Base-by-base conservation (phyloP, 2,888 invertebrate species). In the Pristionchus maxplancki region DNA sequence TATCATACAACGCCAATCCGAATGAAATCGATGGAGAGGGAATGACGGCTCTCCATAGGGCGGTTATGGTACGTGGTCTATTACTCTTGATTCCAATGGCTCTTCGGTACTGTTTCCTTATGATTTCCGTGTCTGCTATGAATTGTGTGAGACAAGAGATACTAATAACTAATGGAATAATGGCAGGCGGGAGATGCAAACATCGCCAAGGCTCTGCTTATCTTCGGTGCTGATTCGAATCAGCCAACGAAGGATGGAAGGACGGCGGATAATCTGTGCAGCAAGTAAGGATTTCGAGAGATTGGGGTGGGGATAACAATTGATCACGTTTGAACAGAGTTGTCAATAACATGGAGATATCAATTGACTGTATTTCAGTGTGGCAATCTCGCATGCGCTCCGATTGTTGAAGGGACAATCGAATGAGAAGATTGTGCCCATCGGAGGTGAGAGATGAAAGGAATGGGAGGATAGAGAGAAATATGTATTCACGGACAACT, bases 11-110 rank as follows among this genome's bases (percentile, higher is more conserved):
- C 20, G 31, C 81, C 4, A n/a, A 78, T 58, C 78, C 78, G 24
- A 88, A 88, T 88, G 81, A 81, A n/a, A 15, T 40, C 9, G 88
- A 88, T 37, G 53, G 24, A 15, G 81, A 78, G 37, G 88, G 62
- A 24, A 78, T 64, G 40, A 81, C 88, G 1, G n/a, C 88, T 17
- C 81, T 88, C 15, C 88, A 88, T 24, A 40, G 58, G 24, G 53
- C 88, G 0, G 78, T 88, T 40, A 58, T 44, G 44, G 88, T 88
- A 28, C 40, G 67, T 5, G 44, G 9, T n/a, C 31, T 44, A 8
- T 3, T 64, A n/a, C 1, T n/a, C 4, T 24, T 20, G 48, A 53
- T 82, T 1, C 9, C 6, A 4, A 24, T 58, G 24, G 9, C 58
- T n/a, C 24, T n/a, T 58, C 58, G 8, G 11, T 8, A n/a, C 5